Evolutionary conservation across 2,797 vertebrate species (phyloP).

Genomic region (Brotula barbata): DNA sequence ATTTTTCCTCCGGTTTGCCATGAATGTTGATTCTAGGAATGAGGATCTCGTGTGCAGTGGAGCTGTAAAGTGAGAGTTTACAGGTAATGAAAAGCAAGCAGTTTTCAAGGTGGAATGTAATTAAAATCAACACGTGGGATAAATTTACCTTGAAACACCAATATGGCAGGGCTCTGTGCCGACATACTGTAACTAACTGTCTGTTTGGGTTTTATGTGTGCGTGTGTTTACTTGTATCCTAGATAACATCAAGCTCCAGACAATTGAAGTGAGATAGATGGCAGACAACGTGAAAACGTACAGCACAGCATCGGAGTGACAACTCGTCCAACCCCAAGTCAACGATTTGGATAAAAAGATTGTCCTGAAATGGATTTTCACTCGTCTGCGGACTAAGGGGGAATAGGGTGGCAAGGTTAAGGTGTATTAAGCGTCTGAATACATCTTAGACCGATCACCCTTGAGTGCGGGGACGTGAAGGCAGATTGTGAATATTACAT

Average conservation of each 20-base stretch:
- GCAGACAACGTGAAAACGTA: conserved; percentile 36
- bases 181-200: conserved; percentile 1
- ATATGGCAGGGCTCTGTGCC: neutral
- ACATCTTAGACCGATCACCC: too few relatives aligned
- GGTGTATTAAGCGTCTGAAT: conserved; percentile 26
- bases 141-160: conserved; percentile 9
- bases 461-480: too few relatives aligned
- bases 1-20: conserved; percentile 14
- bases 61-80: conserved; percentile 21
- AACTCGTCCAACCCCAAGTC: conserved; percentile 52
- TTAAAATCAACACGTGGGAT: conserved; percentile 30
- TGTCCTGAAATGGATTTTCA: conserved; percentile 71
- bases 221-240: conserved; percentile 17
- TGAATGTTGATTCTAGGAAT: conserved; percentile 28
- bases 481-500: too few relatives aligned
- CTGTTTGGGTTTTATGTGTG: neutral
- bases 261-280: conserved; percentile 31
- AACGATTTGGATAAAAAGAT: conserved; percentile 74
- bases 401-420: conserved; percentile 58
- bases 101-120: conserved; percentile 29
- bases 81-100: conserved; percentile 26
- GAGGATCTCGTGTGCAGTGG: conserved; percentile 15
- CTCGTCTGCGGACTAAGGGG: conserved; percentile 48
- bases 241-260: conserved; percentile 40
- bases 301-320: conserved; percentile 58